Percentiles rank a stretch among this genome's conserved stretches.
These are phyloP conservation scores for Bradypodion ventrale DNA, from an alignment of 2,797 vertebrate species.

Conservation along the genomic window DNA sequence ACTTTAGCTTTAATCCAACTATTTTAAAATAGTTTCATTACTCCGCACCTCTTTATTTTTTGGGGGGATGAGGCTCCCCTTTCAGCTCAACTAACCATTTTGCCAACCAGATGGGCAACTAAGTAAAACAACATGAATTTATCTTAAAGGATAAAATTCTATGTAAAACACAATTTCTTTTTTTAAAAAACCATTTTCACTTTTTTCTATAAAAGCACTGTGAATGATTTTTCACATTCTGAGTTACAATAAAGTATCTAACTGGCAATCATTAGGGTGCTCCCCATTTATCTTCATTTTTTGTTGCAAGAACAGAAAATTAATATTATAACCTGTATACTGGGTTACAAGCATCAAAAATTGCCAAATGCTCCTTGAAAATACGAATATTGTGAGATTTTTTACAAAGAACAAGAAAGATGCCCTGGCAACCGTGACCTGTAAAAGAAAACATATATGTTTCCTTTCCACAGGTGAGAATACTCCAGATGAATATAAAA, in stretches of 20 bases:
- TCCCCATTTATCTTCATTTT: neutral
- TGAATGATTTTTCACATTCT: slow-evolving; percentile 2
- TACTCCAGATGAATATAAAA: neutral
- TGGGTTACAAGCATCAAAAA: slow-evolving; percentile 3
- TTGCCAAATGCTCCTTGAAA: slow-evolving; percentile 18
- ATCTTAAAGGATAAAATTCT: slow-evolving; percentile 16
- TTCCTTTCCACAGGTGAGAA: neutral
- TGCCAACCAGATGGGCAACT: slow-evolving; percentile 17
- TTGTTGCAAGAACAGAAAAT: neutral
- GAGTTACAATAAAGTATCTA: slow-evolving; percentile 12
- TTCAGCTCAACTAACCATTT: neutral
- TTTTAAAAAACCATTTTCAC: slow-evolving; percentile 9
- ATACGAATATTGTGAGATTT: neutral
- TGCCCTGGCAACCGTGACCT: slow-evolving; percentile 3
- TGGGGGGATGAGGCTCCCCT: neutral
- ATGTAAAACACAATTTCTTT: slow-evolving; percentile 29
- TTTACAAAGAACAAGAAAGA: neutral
- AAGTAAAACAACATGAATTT: slow-evolving; percentile 8
- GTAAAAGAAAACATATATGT: neutral
- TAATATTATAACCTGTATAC: slow-evolving; percentile 36
- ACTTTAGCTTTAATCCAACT: slow-evolving; percentile 10
- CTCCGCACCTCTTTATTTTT: slow-evolving; percentile 22
- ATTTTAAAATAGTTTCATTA: slow-evolving; percentile 1
- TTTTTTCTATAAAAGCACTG: neutral
- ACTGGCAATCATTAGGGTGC: slow-evolving; percentile 7